Evolutionary conservation across 2,113 vertebrate species (phyloP).

Genomic region (Alethe diademata): DNA sequence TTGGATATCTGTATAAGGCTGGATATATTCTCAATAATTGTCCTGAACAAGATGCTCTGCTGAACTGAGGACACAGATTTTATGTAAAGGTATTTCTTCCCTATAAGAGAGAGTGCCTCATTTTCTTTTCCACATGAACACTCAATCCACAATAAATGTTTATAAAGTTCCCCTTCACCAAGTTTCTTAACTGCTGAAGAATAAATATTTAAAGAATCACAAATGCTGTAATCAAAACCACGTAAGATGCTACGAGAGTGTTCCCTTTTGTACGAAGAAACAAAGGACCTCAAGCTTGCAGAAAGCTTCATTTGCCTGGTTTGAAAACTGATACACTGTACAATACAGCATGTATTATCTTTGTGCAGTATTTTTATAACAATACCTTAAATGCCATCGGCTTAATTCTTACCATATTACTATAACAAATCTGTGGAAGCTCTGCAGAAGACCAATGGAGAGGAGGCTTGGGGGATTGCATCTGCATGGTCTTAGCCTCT

Average conservation of each 20-base stretch:
- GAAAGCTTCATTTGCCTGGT: conserved; percentile 28
- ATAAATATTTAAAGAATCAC: conserved; percentile 56
- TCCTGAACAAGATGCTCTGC: neutral
- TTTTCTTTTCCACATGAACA: conserved; percentile 33
- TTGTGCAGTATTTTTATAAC: conserved; percentile 60
- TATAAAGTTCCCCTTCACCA: conserved; percentile 26
- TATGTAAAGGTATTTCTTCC: conserved; percentile 7
- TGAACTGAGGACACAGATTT: neutral
- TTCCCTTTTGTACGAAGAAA: neutral
- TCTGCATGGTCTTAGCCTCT: neutral
- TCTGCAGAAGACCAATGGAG: neutral
- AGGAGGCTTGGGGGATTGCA: neutral
- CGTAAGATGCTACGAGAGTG: neutral
- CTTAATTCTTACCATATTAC: conserved; percentile 71
- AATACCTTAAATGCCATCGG: conserved; percentile 59
- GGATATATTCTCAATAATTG: neutral
- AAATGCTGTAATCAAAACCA: conserved; percentile 45
- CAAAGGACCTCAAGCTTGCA: conserved; percentile 28
- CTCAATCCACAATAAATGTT: neutral
- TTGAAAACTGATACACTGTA: conserved; percentile 53
- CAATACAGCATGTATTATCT: neutral
- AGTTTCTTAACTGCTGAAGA: conserved; percentile 30
- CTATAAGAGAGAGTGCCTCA: neutral
- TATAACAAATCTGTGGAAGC: conserved; percentile 44
- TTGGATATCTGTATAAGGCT: neutral